Evolutionary conservation across 2,797 vertebrate species (phyloP).

Genomic region (Menidia menidia): DNA sequence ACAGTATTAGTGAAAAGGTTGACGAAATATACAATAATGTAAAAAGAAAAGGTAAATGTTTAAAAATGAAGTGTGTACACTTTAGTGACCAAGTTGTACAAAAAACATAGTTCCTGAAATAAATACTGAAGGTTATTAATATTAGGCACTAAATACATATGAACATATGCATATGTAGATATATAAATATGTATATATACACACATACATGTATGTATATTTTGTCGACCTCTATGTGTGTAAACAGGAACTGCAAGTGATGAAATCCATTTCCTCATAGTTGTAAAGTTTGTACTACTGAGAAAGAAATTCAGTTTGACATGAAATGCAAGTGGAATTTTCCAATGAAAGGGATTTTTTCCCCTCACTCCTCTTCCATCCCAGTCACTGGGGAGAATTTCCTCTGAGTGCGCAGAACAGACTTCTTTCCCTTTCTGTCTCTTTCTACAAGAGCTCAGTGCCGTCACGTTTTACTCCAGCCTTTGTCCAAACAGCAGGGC

Average conservation of each 20-base stretch:
- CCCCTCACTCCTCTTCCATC: background rate
- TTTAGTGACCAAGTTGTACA: no score
- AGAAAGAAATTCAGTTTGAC: constrained; percentile 1
- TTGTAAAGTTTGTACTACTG: background rate
- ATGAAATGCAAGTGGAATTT: constrained; percentile 4
- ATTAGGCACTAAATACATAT: no score
- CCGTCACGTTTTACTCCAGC: background rate
- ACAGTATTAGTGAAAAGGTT: no score
- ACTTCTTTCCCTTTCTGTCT: background rate
- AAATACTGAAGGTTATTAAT: no score
- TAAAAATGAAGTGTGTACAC: no score
- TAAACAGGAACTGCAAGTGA: constrained; percentile 24
- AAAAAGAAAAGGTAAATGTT: no score
- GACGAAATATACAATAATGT: no score
- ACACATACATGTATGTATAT: no score
- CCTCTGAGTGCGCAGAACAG: background rate
- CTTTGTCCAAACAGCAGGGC: constrained; percentile 30
- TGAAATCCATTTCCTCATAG: background rate
- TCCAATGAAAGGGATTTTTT: background rate
- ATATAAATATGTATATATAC: no score
- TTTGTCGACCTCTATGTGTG: constrained; percentile 41
- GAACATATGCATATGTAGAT: no score
- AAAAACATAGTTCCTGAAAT: no score
- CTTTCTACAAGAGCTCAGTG: background rate
- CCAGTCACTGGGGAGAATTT: background rate